A percentile compares a stretch with the other conserved stretches of the same genome.
These are phyloP conservation scores for Tetramorium parvispinum DNA, from an alignment of 1,140 invertebrate genomes.

Conservation along the genomic window DNA sequence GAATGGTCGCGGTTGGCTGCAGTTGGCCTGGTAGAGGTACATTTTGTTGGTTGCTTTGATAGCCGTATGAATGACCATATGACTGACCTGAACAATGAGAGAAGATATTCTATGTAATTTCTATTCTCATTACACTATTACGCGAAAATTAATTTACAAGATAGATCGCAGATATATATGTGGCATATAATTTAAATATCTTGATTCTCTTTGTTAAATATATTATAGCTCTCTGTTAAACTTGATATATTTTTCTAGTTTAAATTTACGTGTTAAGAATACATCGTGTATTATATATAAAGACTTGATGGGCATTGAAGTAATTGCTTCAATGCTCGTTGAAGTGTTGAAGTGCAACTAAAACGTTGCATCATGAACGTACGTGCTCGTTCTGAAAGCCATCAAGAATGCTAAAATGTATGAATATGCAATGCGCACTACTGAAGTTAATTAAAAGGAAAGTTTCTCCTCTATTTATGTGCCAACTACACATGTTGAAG, in stretches of 20 bases:
- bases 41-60: conserved; percentile 80
- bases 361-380: conserved; percentile 12
- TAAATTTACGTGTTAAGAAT: neutral
- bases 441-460: conserved; percentile 51
- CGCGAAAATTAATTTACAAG: neutral
- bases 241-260: neutral
- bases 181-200: neutral
- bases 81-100: conserved; percentile 72
- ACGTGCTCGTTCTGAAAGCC: neutral
- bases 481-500: neutral
- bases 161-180: neutral
- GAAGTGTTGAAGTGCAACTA: neutral
- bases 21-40: conserved; percentile 81
- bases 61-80: conserved; percentile 79
- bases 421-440: conserved; percentile 31
- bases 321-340: neutral
- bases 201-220: neutral
- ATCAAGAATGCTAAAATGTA: conserved; percentile 21
- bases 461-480: conserved; percentile 25
- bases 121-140: neutral
- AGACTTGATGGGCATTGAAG: no score
- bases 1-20: conserved; percentile 78
- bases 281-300: neutral
- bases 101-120: neutral
- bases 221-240: neutral